phyloP scores from a whole-genome alignment of 2,888 invertebrate genomes.

The Microctonus hyperodae region DNA sequence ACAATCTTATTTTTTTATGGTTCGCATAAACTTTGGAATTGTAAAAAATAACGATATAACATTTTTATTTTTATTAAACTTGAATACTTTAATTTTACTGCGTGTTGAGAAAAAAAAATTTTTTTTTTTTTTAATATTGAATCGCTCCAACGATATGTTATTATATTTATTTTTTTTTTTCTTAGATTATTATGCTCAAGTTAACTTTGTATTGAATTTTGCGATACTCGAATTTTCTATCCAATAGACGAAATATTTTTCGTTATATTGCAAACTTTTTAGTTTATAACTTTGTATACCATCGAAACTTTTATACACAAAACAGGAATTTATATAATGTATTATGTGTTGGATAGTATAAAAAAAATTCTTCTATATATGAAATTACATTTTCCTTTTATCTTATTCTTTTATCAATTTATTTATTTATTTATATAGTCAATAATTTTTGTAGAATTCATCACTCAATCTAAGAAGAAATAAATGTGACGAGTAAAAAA shows the following conservation, averaged over 20 bases:
- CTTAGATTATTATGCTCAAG: not conserved
- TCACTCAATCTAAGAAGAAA: not conserved
- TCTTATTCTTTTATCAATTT: not conserved
- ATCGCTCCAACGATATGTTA: not conserved
- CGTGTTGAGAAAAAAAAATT: not conserved
- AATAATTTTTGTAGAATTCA: not conserved
- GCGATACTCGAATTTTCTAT: not conserved
- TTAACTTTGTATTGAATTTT: not conserved
- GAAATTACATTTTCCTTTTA: not conserved
- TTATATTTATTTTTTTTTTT: not conserved
- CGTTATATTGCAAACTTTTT: not conserved
- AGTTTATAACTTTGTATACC: not conserved
- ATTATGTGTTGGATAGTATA: not conserved
- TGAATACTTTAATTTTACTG: not conserved
- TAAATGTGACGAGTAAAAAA: not conserved
- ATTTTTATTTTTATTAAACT: no score
- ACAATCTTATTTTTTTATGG: no score
- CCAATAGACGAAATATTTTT: not conserved
- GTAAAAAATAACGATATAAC: no score
- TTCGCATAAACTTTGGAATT: no score
- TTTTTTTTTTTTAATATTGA: not conserved
- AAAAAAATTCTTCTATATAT: not conserved
- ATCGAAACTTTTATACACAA: not conserved
- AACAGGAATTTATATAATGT: not conserved
- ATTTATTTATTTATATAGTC: no score